These are phyloP conservation scores for Drosophila cardini DNA, from an alignment of 1,140 invertebrate species.

Conservation along the genomic window DNA sequence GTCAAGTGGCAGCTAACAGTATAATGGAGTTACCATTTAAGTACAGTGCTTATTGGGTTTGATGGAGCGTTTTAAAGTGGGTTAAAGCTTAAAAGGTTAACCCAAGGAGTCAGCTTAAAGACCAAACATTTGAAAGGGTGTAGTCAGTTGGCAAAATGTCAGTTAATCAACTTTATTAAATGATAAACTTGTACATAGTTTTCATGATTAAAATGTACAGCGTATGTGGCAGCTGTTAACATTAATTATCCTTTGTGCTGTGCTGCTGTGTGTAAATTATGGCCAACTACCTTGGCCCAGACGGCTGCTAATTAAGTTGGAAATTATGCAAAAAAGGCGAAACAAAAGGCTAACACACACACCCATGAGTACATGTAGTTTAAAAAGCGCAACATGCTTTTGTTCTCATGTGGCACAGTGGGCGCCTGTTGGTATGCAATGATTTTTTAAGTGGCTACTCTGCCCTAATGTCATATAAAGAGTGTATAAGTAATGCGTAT, in stretches of 20 bases:
- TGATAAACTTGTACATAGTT: slow-evolving; percentile 6
- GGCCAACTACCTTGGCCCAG: slow-evolving; percentile 16
- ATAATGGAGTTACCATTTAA: slow-evolving; percentile 25
- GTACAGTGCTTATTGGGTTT: not conserved
- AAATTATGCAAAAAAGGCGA: slow-evolving; percentile 38
- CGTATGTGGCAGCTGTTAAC: slow-evolving; percentile 25
- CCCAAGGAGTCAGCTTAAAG: not conserved
- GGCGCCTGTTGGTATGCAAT: slow-evolving; percentile 16
- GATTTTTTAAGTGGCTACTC: slow-evolving; percentile 4
- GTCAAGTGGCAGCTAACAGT: slow-evolving; percentile 35
- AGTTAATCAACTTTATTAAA: not conserved
- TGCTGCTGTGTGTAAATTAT: slow-evolving; percentile 26
- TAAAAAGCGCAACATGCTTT: slow-evolving; percentile 40
- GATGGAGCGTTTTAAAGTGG: not conserved
- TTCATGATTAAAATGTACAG: slow-evolving; percentile 23
- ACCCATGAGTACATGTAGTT: slow-evolving; percentile 1
- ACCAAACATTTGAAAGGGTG: not conserved
- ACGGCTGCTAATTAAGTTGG: slow-evolving; percentile 47
- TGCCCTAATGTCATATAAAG: not conserved
- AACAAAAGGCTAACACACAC: slow-evolving; percentile 15
- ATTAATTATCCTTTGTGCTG: slow-evolving; percentile 6
- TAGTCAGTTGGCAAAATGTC: not conserved
- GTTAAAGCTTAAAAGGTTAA: not conserved
- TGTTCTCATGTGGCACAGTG: slow-evolving; percentile 27
- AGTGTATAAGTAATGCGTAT: not conserved